Evolutionary conservation across 2,113 vertebrate species (phyloP).

Genomic region (Pungitius pungitius): DNA sequence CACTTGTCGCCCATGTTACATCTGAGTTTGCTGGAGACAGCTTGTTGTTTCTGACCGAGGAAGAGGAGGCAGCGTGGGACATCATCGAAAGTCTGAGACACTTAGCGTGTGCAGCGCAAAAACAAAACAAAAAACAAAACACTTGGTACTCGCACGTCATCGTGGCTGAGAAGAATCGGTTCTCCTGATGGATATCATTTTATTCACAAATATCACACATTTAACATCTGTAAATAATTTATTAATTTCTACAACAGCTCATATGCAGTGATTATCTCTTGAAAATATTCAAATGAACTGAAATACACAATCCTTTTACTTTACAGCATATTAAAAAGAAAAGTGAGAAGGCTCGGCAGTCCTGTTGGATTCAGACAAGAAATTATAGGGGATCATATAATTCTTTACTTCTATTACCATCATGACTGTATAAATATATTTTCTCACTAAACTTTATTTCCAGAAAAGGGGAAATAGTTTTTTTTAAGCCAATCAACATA

Average conservation of each 20-base stretch:
- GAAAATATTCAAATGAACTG: conserved; percentile 63
- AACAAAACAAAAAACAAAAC: background rate
- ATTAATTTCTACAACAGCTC: conserved; percentile 70
- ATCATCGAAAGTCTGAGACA: background rate
- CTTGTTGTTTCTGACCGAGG: conserved; percentile 9
- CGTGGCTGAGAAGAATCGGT: background rate
- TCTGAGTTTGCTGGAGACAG: conserved; percentile 8
- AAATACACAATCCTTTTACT: conserved; percentile 54
- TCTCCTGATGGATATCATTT: background rate
- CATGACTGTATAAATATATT: background rate
- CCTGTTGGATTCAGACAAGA: conserved; percentile 9
- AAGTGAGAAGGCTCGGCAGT: background rate
- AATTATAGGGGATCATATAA: conserved; percentile 19
- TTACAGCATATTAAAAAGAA: conserved; percentile 21
- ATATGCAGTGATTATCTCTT: conserved; percentile 58
- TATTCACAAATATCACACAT: background rate
- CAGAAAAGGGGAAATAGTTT: background rate
- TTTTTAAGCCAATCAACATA: conserved; percentile 14
- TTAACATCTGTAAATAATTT: conserved; percentile 67
- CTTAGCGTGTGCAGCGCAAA: background rate
- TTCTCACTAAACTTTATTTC: background rate
- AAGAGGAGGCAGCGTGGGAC: background rate
- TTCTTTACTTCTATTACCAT: conserved; percentile 15
- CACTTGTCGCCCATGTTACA: conserved; percentile 7
- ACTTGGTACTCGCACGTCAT: background rate